Conservation (phyloP, 1,140 invertebrate species). For the Apis cerana region DNA sequence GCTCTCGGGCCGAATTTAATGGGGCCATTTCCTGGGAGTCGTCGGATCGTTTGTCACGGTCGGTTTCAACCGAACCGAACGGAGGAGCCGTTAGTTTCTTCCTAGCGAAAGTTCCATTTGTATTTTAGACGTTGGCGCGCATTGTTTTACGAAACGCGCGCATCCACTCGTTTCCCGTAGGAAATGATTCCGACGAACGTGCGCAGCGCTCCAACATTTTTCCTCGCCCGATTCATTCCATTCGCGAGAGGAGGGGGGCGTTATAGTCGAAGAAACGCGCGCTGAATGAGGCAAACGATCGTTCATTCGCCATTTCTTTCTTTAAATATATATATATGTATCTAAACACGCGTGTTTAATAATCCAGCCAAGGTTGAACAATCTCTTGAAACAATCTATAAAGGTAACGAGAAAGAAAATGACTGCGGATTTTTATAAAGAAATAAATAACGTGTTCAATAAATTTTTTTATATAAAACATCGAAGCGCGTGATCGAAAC, state of each 20-base stretch:
- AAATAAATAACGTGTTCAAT: no score
- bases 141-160: slow-evolving; percentile 7
- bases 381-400: not conserved
- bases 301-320: not conserved
- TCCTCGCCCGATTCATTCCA: not conserved
- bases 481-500: no score
- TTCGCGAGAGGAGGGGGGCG: not conserved
- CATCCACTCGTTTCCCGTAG: not conserved
- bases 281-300: slow-evolving; percentile 12
- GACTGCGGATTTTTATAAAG: no score
- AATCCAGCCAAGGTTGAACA: not conserved
- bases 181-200: not conserved
- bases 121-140: not conserved
- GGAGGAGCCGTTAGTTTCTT: not conserved
- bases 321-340: no score
- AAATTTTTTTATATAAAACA: no score
- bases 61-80: not conserved
- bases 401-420: no score
- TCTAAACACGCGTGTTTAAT: no score
- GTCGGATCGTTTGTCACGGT: not conserved
- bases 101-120: not conserved
- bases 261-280: not conserved
- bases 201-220: not conserved
- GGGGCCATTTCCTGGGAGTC: not conserved
- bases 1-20: not conserved